phyloP scores from a whole-genome alignment of 1,140 invertebrate genomes.

The Antheraea mylitta region DNA sequence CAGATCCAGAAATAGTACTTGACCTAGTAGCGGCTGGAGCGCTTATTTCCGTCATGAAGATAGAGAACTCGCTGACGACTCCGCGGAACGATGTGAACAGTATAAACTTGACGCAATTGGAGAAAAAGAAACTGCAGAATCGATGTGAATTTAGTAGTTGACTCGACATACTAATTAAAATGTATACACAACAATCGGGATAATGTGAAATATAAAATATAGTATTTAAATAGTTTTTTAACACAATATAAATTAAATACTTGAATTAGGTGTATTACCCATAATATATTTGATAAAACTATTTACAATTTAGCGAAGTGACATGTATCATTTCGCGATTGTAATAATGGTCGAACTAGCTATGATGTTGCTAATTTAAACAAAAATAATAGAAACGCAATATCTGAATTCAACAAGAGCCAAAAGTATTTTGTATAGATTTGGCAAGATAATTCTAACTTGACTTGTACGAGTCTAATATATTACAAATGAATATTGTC shows the following conservation, averaged over 20 bases:
- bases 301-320: no score
- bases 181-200: no score
- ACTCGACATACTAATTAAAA: not conserved
- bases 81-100: constrained; percentile 37
- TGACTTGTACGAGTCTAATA: not conserved
- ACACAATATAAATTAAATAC: no score
- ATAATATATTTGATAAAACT: no score
- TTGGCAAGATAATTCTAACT: not conserved
- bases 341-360: no score
- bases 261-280: no score
- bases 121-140: not conserved
- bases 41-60: constrained; percentile 74
- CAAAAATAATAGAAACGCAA: not conserved
- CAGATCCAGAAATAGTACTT: constrained; percentile 69
- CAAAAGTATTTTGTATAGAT: not conserved
- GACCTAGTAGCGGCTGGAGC: constrained; percentile 74
- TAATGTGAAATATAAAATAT: no score
- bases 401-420: not conserved
- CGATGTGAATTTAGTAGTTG: no score
- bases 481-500: no score
- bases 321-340: no score
- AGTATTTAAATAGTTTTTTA: no score
- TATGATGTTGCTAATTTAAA: not conserved
- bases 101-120: constrained; percentile 23
- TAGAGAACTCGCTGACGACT: constrained; percentile 37